Percentiles rank a stretch among this genome's conserved stretches.
phyloP scores from a whole-genome alignment of 1,140 invertebrate species.

The Prorops nasuta region DNA sequence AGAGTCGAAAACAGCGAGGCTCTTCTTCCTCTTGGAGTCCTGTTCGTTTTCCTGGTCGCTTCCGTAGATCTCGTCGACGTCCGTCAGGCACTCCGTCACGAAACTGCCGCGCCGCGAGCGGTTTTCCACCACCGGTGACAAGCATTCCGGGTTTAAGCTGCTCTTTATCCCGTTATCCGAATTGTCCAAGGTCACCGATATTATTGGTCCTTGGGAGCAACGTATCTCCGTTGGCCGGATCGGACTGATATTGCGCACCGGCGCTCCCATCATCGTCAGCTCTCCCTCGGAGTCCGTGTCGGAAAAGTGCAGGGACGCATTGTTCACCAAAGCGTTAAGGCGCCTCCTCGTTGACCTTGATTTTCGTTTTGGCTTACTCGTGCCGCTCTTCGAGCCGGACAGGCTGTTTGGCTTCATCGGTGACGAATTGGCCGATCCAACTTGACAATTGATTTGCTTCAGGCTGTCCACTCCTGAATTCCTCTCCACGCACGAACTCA shows the following conservation, averaged over 20 bases:
- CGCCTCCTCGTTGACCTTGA: slow-evolving; percentile 41
- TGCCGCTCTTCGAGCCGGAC: background rate
- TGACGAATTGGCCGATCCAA: slow-evolving; percentile 11
- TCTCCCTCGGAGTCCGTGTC: slow-evolving; percentile 55
- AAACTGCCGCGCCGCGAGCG: slow-evolving; percentile 32
- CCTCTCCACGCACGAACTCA: background rate
- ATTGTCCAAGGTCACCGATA: slow-evolving; percentile 41
- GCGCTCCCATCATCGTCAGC: slow-evolving; percentile 26
- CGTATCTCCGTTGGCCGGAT: background rate
- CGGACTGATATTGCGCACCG: slow-evolving; percentile 14
- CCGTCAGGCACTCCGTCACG: slow-evolving; percentile 42
- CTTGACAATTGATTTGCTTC: slow-evolving; percentile 23
- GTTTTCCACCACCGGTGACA: slow-evolving; percentile 17
- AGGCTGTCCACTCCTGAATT: slow-evolving; percentile 9
- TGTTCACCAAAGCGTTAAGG: slow-evolving; percentile 49
- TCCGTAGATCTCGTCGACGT: slow-evolving; percentile 48
- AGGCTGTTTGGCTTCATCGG: slow-evolving; percentile 7
- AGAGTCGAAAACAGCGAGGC: slow-evolving; percentile 22
- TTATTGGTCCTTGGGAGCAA: slow-evolving; percentile 27
- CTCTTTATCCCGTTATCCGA: slow-evolving; percentile 7
- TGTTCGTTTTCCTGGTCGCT: slow-evolving; percentile 39
- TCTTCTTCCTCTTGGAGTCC: background rate
- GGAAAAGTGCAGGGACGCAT: slow-evolving; percentile 50
- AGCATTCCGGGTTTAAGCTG: slow-evolving; percentile 16
- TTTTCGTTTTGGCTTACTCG: slow-evolving; percentile 45